These are phyloP conservation scores for Dufourea novaeangliae DNA, from an alignment of 1,140 invertebrate species.

Conservation along the genomic window DNA sequence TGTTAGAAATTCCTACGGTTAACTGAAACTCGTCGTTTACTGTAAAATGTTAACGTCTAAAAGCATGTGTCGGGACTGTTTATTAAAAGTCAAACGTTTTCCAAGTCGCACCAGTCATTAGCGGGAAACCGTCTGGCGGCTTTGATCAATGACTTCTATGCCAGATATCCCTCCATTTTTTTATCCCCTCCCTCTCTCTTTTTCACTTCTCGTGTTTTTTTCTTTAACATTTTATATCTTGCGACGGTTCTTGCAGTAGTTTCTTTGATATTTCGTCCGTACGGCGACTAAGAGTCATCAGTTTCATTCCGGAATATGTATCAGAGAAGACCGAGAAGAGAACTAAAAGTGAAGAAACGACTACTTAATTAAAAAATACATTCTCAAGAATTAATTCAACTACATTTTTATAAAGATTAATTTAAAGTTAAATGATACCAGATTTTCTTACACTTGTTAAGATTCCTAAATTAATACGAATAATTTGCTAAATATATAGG, in stretches of 20 bases:
- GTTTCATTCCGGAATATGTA: neutral
- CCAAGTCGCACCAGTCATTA: conserved; percentile 1
- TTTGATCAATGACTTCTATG: conserved; percentile 30
- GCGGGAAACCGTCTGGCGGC: conserved; percentile 10
- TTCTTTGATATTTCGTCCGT: neutral
- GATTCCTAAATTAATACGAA: too few relatives aligned
- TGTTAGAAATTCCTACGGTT: neutral
- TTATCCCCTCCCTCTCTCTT: neutral
- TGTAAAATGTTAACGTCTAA: neutral
- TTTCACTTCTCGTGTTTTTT: neutral
- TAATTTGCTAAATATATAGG: too few relatives aligned
- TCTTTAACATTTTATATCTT: neutral
- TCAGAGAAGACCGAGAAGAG: neutral
- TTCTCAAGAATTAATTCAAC: too few relatives aligned
- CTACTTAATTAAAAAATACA: neutral
- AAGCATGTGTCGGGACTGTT: conserved; percentile 4
- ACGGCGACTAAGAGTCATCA: neutral
- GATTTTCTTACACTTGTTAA: too few relatives aligned
- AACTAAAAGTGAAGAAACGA: neutral
- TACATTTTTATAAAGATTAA: too few relatives aligned
- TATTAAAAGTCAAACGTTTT: conserved; percentile 2
- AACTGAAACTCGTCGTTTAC: neutral
- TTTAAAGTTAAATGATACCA: too few relatives aligned
- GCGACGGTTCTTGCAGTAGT: too few relatives aligned
- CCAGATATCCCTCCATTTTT: neutral